Percentiles rank a stretch among this genome's conserved stretches.
Evolutionary conservation across 2,888 invertebrate species (phyloP).

Genomic region (Polylopha cassiicola): DNA sequence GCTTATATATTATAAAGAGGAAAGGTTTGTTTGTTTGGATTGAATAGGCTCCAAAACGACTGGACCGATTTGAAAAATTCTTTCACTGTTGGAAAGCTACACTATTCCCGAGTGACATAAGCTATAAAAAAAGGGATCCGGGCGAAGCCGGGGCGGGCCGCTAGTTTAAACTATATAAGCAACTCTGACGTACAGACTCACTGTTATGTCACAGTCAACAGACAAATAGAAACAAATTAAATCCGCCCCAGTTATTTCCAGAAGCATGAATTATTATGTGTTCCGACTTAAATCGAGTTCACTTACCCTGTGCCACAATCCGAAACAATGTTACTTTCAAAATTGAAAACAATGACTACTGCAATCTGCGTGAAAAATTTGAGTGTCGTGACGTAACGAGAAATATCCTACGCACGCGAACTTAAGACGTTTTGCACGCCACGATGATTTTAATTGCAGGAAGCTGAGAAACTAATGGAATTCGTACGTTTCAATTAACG

Average conservation of each 20-base stretch:
- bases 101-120: neutral
- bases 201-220: conserved; percentile 7
- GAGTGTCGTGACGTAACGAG: conserved; percentile 17
- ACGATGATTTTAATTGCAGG: conserved; percentile 16
- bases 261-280: conserved; percentile 13
- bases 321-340: conserved; percentile 22
- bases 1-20: too few relatives aligned
- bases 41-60: too few relatives aligned
- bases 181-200: too few relatives aligned
- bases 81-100: too few relatives aligned
- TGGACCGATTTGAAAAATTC: too few relatives aligned
- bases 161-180: too few relatives aligned
- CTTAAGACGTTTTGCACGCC: conserved; percentile 17
- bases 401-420: conserved; percentile 20
- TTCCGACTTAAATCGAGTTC: conserved; percentile 20
- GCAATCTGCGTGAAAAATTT: conserved; percentile 3
- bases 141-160: too few relatives aligned
- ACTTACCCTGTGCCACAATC: conserved; percentile 23
- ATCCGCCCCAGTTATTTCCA: conserved; percentile 23
- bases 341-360: conserved; percentile 18
- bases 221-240: conserved; percentile 17
- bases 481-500: conserved; percentile 13
- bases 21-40: too few relatives aligned
- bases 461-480: conserved; percentile 15
- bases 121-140: too few relatives aligned